Evolutionary conservation across 92 coral and sea anemone genomes (phyloP).

Genomic region (Meandrina meandrites): DNA sequence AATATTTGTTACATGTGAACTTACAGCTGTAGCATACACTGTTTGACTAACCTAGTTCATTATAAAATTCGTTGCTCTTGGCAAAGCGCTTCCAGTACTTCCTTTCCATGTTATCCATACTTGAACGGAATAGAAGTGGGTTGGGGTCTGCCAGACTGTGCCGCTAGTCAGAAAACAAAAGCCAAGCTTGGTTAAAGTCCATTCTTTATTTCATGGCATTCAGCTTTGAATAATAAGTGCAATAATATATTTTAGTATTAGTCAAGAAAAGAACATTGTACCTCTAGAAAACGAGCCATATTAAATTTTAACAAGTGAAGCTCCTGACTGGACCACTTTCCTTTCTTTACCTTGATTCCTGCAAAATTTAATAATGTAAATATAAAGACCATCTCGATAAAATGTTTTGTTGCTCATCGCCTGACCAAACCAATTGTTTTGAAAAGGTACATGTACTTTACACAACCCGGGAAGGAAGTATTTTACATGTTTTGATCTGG

Average conservation of each 20-base stretch:
- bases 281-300: slow-evolving; percentile 30
- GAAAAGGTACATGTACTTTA: too few species aligned
- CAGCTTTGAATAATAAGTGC: background rate
- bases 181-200: background rate
- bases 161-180: background rate
- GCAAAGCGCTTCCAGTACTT: slow-evolving; percentile 20
- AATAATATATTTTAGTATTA: background rate
- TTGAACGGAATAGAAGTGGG: background rate
- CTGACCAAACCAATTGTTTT: too few species aligned
- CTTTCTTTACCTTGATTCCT: slow-evolving; percentile 39
- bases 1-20: too few species aligned
- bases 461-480: too few species aligned
- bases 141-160: background rate
- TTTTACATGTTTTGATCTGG: too few species aligned
- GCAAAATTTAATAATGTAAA: background rate
- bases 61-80: background rate
- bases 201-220: background rate
- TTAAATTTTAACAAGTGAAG: slow-evolving; percentile 10
- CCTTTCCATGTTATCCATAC: background rate
- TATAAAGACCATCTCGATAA: too few species aligned
- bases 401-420: too few species aligned
- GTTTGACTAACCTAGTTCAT: slow-evolving; percentile 23
- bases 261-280: background rate
- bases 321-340: slow-evolving; percentile 37
- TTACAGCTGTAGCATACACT: background rate